Conservation (phyloP, 2,113 vertebrate species). For the Neogobius melanostomus region DNA sequence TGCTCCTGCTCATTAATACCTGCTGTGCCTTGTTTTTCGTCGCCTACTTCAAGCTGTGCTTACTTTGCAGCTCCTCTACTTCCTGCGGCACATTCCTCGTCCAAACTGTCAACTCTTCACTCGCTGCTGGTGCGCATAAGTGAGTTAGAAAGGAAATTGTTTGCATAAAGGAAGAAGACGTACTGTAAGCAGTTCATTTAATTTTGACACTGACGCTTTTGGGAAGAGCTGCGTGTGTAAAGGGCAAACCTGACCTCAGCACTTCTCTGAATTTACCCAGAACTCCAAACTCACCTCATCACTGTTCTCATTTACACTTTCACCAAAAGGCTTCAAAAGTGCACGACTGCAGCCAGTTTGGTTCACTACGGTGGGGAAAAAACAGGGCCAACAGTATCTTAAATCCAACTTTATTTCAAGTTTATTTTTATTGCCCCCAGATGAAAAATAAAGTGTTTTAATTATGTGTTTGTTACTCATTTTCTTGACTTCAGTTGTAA, state of each 20-base stretch:
- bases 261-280: slow-evolving; percentile 25
- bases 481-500: no score
- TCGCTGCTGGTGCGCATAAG: slow-evolving; percentile 9
- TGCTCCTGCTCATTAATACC: slow-evolving; percentile 13
- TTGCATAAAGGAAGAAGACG: slow-evolving; percentile 20
- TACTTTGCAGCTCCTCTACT: slow-evolving; percentile 25
- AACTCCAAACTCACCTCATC: slow-evolving; percentile 24
- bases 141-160: slow-evolving; percentile 19
- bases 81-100: slow-evolving; percentile 28
- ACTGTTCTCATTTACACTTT: slow-evolving; percentile 27
- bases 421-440: no score
- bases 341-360: not conserved
- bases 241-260: slow-evolving; percentile 50
- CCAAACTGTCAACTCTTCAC: slow-evolving; percentile 33
- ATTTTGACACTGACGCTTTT: slow-evolving; percentile 36
- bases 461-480: no score
- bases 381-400: no score
- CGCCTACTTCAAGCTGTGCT: slow-evolving; percentile 17
- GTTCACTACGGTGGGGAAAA: not conserved
- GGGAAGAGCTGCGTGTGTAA: slow-evolving; percentile 5
- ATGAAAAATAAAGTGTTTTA: no score
- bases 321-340: slow-evolving; percentile 18
- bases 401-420: no score
- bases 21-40: slow-evolving; percentile 15
- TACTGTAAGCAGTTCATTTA: slow-evolving; percentile 45